Conservation (phyloP, 1,140 invertebrate species). For the Probaryconus sp. region DNA sequence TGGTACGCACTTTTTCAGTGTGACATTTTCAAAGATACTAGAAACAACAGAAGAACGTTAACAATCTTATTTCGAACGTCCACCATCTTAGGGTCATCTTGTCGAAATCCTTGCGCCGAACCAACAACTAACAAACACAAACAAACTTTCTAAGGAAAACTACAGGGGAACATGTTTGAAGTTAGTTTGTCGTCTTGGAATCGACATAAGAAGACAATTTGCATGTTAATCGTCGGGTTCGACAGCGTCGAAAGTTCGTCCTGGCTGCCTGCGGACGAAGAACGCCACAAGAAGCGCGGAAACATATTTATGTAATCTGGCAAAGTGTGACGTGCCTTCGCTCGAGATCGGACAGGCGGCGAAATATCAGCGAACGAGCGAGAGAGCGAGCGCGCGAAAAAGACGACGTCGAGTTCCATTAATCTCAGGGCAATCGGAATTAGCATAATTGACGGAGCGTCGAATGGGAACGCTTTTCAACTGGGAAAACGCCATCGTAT, state of each 20-base stretch:
- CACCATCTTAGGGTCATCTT: too few relatives aligned
- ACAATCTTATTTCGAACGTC: too few relatives aligned
- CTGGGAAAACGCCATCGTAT: constrained; percentile 76
- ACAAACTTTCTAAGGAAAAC: too few relatives aligned
- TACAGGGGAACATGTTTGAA: too few relatives aligned
- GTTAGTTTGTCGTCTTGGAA: constrained; percentile 26
- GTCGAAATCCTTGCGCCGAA: too few relatives aligned
- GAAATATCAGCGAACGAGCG: constrained; percentile 36
- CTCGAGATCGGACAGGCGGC: constrained; percentile 52
- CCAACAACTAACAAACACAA: too few relatives aligned
- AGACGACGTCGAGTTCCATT: constrained; percentile 75
- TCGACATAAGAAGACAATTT: constrained; percentile 55
- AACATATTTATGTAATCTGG: constrained; percentile 56
- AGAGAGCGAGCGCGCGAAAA: constrained; percentile 50
- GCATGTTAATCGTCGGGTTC: constrained; percentile 51
- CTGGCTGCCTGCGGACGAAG: constrained; percentile 17
- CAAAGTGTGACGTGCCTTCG: constrained; percentile 54
- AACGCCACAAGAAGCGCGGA: constrained; percentile 31
- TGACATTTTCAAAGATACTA: too few relatives aligned
- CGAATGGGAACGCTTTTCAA: constrained; percentile 75
- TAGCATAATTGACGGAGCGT: constrained; percentile 78
- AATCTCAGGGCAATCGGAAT: constrained; percentile 77
- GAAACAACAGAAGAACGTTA: too few relatives aligned
- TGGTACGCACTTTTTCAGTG: too few relatives aligned
- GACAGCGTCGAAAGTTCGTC: constrained; percentile 43